These are phyloP conservation scores for Pomacea canaliculata DNA, from an alignment of 2,888 invertebrate species.

Conservation along the genomic window DNA sequence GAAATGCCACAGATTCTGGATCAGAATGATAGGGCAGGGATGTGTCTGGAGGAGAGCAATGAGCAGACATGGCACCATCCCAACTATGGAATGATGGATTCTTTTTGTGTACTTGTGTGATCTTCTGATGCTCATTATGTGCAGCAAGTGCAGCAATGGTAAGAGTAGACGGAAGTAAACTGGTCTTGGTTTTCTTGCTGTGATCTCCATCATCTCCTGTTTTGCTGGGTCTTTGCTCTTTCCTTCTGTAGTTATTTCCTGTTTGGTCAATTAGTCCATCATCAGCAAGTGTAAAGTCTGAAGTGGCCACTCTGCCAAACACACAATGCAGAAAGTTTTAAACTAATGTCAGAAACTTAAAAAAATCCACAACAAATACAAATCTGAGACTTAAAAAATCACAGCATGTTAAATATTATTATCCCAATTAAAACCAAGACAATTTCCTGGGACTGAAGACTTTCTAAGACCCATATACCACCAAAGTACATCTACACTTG, in stretches of 20 bases:
- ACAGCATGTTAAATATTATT: no score
- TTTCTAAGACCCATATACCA: no score
- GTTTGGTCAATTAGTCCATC: neutral
- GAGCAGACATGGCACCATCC: neutral
- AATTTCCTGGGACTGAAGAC: no score
- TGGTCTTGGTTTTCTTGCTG: neutral
- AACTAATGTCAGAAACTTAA: no score
- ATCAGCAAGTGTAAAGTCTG: neutral
- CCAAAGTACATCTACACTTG: no score
- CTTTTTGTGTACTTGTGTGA: neutral
- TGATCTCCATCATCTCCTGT: neutral
- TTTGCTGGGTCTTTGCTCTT: neutral
- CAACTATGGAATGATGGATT: conserved; percentile 22
- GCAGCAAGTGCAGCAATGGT: conserved; percentile 39
- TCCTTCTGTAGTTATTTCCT: conserved; percentile 3
- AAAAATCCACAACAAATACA: no score
- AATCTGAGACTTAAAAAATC: no score
- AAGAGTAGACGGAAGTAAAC: conserved; percentile 28
- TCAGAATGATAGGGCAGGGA: conserved; percentile 25
- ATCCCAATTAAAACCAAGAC: no score
- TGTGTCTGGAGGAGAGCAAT: conserved; percentile 2
- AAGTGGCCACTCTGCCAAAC: conserved; percentile 1
- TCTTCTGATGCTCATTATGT: conserved; percentile 28
- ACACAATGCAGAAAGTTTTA: neutral
- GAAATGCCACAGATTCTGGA: conserved; percentile 5